phyloP scores from a whole-genome alignment of 2,797 vertebrate species.

The Lithobates sylvaticus region DNA sequence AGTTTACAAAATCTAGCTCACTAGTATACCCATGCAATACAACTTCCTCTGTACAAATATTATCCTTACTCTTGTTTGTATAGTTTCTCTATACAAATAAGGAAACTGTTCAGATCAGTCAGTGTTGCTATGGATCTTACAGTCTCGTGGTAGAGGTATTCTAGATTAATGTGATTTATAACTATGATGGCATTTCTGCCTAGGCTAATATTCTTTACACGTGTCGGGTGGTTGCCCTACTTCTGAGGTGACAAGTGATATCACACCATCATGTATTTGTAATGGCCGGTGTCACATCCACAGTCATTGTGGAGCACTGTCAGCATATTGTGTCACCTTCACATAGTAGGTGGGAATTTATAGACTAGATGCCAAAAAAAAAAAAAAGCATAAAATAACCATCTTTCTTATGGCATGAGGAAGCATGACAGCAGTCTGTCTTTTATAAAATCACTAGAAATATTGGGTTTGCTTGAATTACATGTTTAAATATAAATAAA shows the following conservation, averaged over 20 bases:
- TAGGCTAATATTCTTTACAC: neutral
- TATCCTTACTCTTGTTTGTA: no score
- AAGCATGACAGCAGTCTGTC: no score
- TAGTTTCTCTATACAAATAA: no score
- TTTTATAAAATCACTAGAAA: neutral
- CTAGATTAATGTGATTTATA: neutral
- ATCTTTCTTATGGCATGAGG: no score
- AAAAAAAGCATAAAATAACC: neutral
- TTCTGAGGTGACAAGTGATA: neutral
- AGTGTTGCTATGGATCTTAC: neutral
- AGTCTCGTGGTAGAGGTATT: no score
- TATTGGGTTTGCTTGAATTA: neutral
- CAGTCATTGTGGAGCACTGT: neutral
- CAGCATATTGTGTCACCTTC: neutral
- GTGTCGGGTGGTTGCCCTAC: neutral
- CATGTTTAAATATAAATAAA: neutral
- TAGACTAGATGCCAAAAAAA: no score
- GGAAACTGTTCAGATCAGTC: no score
- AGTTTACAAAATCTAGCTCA: no score
- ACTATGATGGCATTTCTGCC: neutral
- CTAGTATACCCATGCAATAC: no score
- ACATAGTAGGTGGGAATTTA: neutral
- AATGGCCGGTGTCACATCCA: neutral
- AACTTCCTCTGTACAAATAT: no score
- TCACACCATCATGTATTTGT: neutral